phyloP scores from a whole-genome alignment of 2,888 invertebrate species.

The Oeneis ivallda region DNA sequence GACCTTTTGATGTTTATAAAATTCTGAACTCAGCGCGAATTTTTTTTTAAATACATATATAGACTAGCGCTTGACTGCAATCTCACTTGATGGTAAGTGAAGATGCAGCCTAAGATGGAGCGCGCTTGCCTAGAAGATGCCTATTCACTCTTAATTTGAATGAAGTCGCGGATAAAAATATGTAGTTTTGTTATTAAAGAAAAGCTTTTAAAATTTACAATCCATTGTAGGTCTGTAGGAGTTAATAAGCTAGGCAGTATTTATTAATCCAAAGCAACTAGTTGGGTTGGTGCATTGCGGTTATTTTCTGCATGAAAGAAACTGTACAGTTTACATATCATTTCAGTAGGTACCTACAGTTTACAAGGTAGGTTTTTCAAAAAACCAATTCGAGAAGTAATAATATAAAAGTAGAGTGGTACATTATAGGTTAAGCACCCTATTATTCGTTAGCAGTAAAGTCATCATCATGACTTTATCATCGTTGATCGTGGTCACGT shows the following conservation, averaged over 20 bases:
- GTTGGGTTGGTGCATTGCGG: conserved; percentile 26
- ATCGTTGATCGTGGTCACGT: not conserved
- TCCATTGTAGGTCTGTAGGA: not conserved
- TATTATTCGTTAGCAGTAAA: not conserved
- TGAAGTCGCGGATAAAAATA: too few relatives aligned
- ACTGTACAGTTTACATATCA: not conserved
- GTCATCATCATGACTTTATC: not conserved
- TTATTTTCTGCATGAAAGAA: conserved; percentile 12
- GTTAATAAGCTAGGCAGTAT: conserved; percentile 8
- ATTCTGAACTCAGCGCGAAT: too few relatives aligned
- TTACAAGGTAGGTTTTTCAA: not conserved
- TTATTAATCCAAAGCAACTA: conserved; percentile 24
- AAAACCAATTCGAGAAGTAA: too few relatives aligned
- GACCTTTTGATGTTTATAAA: too few relatives aligned
- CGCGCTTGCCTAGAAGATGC: too few relatives aligned
- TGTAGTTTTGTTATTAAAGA: not conserved
- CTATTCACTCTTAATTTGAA: too few relatives aligned
- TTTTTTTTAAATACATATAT: too few relatives aligned
- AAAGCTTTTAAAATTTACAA: conserved; percentile 1
- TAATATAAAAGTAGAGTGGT: too few relatives aligned
- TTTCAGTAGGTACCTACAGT: too few relatives aligned
- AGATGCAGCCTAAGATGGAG: too few relatives aligned
- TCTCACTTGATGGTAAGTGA: too few relatives aligned
- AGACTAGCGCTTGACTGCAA: too few relatives aligned
- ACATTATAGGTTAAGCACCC: not conserved